These are phyloP conservation scores for Yponomeuta sedellus DNA, from an alignment of 2,888 invertebrate genomes.

Conservation along the genomic window DNA sequence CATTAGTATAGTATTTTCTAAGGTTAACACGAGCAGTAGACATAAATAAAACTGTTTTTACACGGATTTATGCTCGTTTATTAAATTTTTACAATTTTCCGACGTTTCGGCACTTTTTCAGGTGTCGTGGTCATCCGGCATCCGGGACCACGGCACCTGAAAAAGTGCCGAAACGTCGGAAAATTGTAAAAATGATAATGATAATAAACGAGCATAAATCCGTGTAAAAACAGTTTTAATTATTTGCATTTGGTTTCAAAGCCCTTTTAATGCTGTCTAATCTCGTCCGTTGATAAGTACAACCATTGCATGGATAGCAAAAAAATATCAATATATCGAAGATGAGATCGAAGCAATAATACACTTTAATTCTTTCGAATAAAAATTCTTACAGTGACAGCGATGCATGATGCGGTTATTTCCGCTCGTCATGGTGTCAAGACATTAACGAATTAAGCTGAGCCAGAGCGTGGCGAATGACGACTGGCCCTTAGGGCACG, in stretches of 20 bases:
- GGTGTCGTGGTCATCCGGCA: no score
- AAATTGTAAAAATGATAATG: no score
- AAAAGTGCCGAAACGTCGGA: no score
- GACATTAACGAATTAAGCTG: slow-evolving; percentile 37
- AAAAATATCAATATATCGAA: not conserved
- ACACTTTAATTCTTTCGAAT: not conserved
- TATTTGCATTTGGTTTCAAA: not conserved
- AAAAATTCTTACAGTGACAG: not conserved
- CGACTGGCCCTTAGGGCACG: slow-evolving; percentile 37
- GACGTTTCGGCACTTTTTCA: no score
- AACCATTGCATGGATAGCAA: not conserved
- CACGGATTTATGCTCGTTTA: no score
- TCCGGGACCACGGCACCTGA: no score
- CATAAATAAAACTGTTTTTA: no score
- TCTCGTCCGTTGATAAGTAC: not conserved
- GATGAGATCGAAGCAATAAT: not conserved
- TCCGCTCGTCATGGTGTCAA: slow-evolving; percentile 4
- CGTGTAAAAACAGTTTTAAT: not conserved
- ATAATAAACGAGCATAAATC: no score
- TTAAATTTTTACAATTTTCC: no score
- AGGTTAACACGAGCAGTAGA: no score
- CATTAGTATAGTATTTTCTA: no score
- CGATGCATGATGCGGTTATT: not conserved
- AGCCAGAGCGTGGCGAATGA: slow-evolving; percentile 51
- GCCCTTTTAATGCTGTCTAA: not conserved